Conservation (phyloP, 2,113 vertebrate species). For the Saccopteryx leptura region DNA sequence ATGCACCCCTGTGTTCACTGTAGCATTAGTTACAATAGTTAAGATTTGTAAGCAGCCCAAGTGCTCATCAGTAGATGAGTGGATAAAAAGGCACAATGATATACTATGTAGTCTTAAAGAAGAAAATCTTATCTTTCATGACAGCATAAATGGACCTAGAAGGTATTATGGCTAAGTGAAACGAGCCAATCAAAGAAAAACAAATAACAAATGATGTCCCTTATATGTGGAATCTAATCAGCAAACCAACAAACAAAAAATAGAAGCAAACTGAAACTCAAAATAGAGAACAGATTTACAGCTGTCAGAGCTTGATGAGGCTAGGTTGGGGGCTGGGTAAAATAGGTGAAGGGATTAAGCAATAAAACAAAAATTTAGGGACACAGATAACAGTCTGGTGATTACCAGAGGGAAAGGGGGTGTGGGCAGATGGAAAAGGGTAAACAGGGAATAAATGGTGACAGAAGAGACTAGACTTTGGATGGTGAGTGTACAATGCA, state of each 20-base stretch:
- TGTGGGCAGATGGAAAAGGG: not conserved
- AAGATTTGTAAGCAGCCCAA: not conserved
- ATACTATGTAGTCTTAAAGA: not conserved
- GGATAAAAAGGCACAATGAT: not conserved
- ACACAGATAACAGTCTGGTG: not conserved
- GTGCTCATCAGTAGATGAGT: not conserved
- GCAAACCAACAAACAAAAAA: not conserved
- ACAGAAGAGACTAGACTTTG: not conserved
- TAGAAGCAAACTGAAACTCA: not conserved
- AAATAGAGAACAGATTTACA: not conserved
- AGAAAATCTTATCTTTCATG: not conserved
- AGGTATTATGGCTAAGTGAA: not conserved
- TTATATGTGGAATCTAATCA: not conserved
- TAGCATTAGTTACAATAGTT: not conserved
- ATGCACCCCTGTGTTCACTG: not conserved
- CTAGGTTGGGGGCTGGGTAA: not conserved
- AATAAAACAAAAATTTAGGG: not conserved
- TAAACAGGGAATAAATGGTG: not conserved
- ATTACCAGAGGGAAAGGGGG: not conserved
- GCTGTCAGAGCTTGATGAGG: not conserved
- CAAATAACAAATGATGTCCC: not conserved
- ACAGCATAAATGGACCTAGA: not conserved
- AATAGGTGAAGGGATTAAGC: not conserved
- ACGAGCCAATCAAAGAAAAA: not conserved
- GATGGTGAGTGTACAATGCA: not conserved